phyloP scores from a whole-genome alignment of 2,113 vertebrate genomes.

The Malurus elegans region DNA sequence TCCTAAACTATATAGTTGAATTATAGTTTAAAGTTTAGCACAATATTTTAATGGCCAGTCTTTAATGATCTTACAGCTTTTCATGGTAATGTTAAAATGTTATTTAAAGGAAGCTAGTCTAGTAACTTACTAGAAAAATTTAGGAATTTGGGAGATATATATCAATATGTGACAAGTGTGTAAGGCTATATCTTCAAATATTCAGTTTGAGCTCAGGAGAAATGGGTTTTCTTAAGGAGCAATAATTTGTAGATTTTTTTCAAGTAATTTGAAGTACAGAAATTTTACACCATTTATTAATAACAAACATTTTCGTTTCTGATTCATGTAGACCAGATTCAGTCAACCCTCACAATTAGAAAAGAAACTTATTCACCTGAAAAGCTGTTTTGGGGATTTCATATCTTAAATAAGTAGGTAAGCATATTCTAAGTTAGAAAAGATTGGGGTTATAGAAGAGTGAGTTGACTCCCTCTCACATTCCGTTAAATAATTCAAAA shows the following conservation, averaged over 20 bases:
- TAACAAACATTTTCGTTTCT: neutral
- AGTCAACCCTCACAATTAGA: neutral
- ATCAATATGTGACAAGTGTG: neutral
- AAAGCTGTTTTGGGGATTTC: neutral
- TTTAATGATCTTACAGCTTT: neutral
- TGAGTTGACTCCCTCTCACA: neutral
- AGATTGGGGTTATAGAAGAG: accelerated
- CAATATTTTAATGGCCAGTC: neutral
- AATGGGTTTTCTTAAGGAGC: neutral
- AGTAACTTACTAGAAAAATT: neutral
- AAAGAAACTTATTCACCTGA: neutral
- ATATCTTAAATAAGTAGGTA: neutral
- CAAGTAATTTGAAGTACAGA: neutral
- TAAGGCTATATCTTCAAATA: neutral
- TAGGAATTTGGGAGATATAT: neutral
- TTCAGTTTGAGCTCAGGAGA: neutral
- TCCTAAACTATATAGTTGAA: neutral
- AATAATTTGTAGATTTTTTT: neutral
- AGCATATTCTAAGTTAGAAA: neutral
- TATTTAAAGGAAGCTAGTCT: neutral
- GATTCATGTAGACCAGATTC: neutral
- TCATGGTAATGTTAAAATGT: neutral
- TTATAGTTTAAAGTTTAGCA: neutral
- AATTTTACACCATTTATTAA: neutral
- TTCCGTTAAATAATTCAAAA: neutral